phyloP scores from a whole-genome alignment of 2,113 vertebrate species.

The Phalacrocorax brasilianus region DNA sequence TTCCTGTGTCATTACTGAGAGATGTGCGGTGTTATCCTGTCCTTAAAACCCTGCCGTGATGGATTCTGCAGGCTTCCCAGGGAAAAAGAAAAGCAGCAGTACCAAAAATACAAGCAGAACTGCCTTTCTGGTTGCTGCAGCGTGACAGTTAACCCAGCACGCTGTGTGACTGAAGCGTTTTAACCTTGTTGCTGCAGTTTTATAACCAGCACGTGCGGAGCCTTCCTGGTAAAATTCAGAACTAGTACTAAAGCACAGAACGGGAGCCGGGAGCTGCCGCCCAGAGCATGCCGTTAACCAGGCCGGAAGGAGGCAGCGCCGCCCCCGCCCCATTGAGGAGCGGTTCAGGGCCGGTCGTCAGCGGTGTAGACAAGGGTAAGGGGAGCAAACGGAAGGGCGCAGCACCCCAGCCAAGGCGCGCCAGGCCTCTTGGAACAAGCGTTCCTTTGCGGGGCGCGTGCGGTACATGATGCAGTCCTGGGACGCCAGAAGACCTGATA shows the following conservation, averaged over 20 bases:
- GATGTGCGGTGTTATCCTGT: too few relatives aligned
- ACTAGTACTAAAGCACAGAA: background rate
- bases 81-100: background rate
- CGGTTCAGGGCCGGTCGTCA: background rate
- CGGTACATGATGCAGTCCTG: rapidly evolving
- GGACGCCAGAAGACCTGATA: too few relatives aligned
- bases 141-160: background rate
- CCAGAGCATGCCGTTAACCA: background rate
- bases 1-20: background rate
- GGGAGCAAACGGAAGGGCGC: too few relatives aligned
- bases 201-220: background rate
- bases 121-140: background rate
- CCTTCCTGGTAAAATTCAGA: too few relatives aligned
- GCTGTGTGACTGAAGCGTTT: too few relatives aligned
- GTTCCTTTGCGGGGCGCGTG: background rate
- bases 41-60: background rate
- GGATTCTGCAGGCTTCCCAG: background rate
- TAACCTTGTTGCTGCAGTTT: background rate
- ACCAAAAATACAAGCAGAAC: background rate
- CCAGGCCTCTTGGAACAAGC: background rate
- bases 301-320: background rate
- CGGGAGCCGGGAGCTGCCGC: background rate
- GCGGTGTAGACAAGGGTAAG: too few relatives aligned
- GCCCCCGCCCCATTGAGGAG: background rate
- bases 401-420: background rate